Conservation (phyloP, 1,140 invertebrate genomes). For the Panagrolaimus sp. region DNA sequence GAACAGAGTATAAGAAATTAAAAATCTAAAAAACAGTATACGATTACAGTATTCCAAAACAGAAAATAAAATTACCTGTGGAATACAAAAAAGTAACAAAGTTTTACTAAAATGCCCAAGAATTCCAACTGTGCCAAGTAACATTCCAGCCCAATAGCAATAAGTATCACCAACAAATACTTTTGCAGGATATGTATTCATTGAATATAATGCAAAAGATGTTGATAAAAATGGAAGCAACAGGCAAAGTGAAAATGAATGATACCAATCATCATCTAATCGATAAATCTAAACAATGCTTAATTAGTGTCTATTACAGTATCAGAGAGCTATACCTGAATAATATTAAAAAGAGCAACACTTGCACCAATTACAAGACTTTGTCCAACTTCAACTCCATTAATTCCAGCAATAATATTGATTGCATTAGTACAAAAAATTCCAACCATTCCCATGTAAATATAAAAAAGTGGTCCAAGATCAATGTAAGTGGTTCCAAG, state of each 20-base stretch:
- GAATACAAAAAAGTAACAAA: constrained; percentile 87
- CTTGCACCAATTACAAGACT: constrained; percentile 85
- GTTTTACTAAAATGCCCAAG: constrained; percentile 99
- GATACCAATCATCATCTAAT: constrained; percentile 57
- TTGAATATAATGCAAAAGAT: constrained; percentile 76
- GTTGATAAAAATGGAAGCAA: constrained; percentile 86
- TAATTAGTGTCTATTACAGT: neutral
- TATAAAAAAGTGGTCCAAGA: constrained; percentile 79
- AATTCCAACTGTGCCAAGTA: constrained; percentile 95
- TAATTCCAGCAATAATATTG: constrained; percentile 95
- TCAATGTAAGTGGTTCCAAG: constrained; percentile 73
- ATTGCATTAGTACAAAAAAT: constrained; percentile 99
- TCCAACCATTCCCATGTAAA: constrained; percentile 96
- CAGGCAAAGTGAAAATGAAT: constrained; percentile 83
- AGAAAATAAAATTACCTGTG: too few relatives aligned
- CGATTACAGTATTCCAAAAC: neutral
- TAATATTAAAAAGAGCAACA: constrained; percentile 78
- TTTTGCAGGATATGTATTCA: constrained; percentile 90
- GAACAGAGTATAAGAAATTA: constrained; percentile 91
- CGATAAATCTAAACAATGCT: constrained; percentile 30
- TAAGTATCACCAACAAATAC: constrained; percentile 99
- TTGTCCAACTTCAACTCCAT: constrained; percentile 95
- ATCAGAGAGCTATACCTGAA: too few relatives aligned
- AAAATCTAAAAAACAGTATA: constrained; percentile 67
- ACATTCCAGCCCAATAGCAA: constrained; percentile 98